Evolutionary conservation across 2,797 vertebrate species (phyloP), one percentile per base, ranked within the genome.

Genomic region (Toxotes lorentzi): DNA sequence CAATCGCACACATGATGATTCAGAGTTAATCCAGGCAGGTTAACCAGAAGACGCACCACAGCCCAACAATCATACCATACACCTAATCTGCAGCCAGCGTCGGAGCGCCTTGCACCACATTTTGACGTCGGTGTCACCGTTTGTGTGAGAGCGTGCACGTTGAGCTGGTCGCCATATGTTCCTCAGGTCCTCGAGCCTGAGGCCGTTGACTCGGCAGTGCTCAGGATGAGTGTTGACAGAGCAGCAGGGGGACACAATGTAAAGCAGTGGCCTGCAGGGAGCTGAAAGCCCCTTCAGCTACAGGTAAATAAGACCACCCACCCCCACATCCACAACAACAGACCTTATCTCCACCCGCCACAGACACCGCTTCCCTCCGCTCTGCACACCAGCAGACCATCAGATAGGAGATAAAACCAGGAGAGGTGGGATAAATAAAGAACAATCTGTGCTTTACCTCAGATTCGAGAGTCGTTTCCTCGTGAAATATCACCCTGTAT

Each of bases 261-360:
- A 82, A 78, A 83, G 43, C 62, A n/a, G 51, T 11, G 50, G 73
- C 83, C 88, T 66, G 79, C 86, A 73, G 90, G 82, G 88, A 86
- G 67, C 80, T 70, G 62, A 88, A 84, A 82, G 70, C 65, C 87
- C 76, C 87, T 82, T 87, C 86, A 91, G 83, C 81, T 84, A 60
- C 87, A 91, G 91, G 88, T 91, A 90, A 91, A 89, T 82, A 89
- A 86, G 82, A 90, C 88, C 88, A 83, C 90, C 88, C 85, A 84
- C 68, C 78, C 84, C 79, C 80, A 81, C 82, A 63, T 75, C 86
- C 78, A 85, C 74, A 73, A 56, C 72, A 77, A 24, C 83, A 47
- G 73, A 21, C 78, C 78, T 87, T 58, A 86, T 88, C 86, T 79
- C 65, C 51, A 40, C 23, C 57, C 24, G 56, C 75, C 0, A 5